Evolutionary conservation across 2,113 vertebrate species (phyloP).

Genomic region (Serinus canaria): DNA sequence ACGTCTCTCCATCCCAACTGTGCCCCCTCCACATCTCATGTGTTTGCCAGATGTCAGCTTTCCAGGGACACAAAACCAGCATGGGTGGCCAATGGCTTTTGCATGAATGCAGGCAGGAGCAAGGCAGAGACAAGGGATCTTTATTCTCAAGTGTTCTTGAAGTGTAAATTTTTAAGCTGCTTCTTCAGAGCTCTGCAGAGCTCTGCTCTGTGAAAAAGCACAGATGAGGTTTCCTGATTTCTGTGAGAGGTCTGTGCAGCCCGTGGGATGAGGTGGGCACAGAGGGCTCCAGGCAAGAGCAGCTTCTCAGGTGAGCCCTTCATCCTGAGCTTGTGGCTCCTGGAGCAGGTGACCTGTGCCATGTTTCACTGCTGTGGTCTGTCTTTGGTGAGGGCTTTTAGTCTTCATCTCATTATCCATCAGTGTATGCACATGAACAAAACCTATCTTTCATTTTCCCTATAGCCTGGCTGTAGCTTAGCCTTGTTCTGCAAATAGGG

Average conservation of each 20-base stretch:
- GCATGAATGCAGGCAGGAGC: not conserved
- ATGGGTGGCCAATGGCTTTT: not conserved
- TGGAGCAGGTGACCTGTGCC: not conserved
- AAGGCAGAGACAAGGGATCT: not conserved
- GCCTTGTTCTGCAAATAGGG: not conserved
- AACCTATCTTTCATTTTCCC: not conserved
- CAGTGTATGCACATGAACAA: not conserved
- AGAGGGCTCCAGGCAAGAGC: not conserved
- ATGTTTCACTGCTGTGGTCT: not conserved
- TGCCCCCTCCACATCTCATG: not conserved
- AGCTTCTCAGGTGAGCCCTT: not conserved
- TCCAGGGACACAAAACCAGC: not conserved
- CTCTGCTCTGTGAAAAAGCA: not conserved
- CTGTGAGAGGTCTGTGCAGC: not conserved
- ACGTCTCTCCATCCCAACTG: rapidly evolving
- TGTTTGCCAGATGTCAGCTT: conserved; percentile 21
- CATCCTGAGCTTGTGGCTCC: not conserved
- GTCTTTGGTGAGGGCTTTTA: not conserved
- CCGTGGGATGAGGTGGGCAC: not conserved
- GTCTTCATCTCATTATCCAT: not conserved
- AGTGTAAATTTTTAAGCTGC: not conserved
- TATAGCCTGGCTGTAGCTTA: not conserved
- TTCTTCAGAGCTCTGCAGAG: not conserved
- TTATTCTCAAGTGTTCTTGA: not conserved
- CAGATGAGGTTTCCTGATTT: not conserved